Evolutionary conservation across 2,888 invertebrate genomes (phyloP), one percentile per base, ranked within the genome.

Genomic region (Adineta ricciae): DNA sequence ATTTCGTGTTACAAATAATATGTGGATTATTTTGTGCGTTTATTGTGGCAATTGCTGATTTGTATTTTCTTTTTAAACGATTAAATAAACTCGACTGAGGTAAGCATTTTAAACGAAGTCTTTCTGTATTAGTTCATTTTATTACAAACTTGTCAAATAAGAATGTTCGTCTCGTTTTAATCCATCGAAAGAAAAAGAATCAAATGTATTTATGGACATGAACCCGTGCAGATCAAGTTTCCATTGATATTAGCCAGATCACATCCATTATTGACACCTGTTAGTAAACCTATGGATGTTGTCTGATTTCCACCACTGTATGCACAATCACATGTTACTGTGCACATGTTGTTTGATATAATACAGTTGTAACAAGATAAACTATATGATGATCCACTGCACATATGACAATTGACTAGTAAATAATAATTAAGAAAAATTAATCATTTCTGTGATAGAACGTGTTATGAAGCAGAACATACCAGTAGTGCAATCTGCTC

Each of bases 41-140:
- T 64, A 92, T 94, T 46, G 94, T 97, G 87, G 96, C 96, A 24
- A 91, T 96, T 83, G 97, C 97, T 11, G 97, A 97, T 92, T 93
- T 97, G 88, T 97, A 96, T 90, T 97, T 97, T 91, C 87, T 91
- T 73, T 86, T 91, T 41, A 89, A 89, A 52, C 72, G 83, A 32
- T 82, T 85, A 2, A 84, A 24, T 41, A 83, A 78, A 84, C 8
- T 85, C 8, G 84, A 84, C 19, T 83, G 72, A 56, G 2, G 14
- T 3, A 50, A 16, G 49, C 49, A 49, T 11, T 49, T 49, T 14
- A 49, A 49, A 49, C 49, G 49, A 49, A 49, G 49, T 49, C 49
- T 11, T 49, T 49, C 49, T 11, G 8, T 49, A 49, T 49, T 11
- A 49, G 14, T 11, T n/a, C n/a, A n/a, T 46, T 46, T 46, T 11